Evolutionary conservation across 2,797 vertebrate genomes (phyloP), one percentile per base, ranked within the genome.

Genomic region (Spea hammondii): DNA sequence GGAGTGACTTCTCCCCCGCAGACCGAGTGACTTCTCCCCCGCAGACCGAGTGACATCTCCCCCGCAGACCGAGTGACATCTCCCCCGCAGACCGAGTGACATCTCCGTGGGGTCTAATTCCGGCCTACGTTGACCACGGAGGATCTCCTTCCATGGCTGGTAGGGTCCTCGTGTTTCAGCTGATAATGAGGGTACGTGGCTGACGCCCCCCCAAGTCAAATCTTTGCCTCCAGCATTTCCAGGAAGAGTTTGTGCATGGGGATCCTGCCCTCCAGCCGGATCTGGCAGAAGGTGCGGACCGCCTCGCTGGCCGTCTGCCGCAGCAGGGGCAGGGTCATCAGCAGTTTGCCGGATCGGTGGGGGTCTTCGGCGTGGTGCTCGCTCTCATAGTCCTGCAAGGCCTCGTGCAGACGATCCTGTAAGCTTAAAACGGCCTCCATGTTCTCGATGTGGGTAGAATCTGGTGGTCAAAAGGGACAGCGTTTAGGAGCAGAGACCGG

Each of bases 221-320:
- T 95, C 90, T 99, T 99, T 89, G 97, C 97, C 88, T 99, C 97
- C 83, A 99, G 93, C 97, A 99, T 99, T 93, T 99, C 97, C 92
- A 99, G 91, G 91, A 99, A 98, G 87, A 99, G 97, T 97, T 98
- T 98, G 95, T 98, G 97, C 97, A 99, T 98, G 90, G 97, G 96
- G 86, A 99, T 97, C 87, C 98, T 98, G 87, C 96, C 97, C 89
- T 99, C 96, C 93, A 99, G 94, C 88, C 99, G 98, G 90, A 99
- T 93, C 92, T 96, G 97, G 92, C 97, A 97, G 93, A 99, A 99
- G 89, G 99, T 96, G 89, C 99, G 97, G 87, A 99, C 95, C 0
- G 97, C 97, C 89, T 98, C 98, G 87, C 96, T 95, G 0, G 97
- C 96, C 0, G 96, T 98, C 93, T 99, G 97, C 85, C 97, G 92